Evolutionary conservation across 2,113 vertebrate species (phyloP).

Genomic region (Tupaia tana): DNA sequence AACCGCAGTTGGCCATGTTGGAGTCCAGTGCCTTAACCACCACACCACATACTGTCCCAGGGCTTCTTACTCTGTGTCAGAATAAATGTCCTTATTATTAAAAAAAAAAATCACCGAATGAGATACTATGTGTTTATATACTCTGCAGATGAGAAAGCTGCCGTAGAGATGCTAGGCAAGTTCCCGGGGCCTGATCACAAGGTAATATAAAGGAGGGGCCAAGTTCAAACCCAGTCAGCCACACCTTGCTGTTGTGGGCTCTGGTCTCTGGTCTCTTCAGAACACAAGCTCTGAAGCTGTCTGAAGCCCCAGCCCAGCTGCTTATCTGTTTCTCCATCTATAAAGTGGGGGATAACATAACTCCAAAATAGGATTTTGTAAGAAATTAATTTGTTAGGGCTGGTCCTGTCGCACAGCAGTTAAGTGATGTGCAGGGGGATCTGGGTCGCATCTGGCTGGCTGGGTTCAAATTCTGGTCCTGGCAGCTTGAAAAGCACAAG

Average conservation of each 20-base stretch:
- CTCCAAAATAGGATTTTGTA: background rate
- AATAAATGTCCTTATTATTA: background rate
- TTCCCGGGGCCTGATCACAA: background rate
- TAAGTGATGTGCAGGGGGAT: no score
- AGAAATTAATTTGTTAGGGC: background rate
- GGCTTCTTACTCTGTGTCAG: background rate
- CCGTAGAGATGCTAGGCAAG: background rate
- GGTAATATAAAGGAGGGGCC: background rate
- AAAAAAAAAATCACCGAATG: background rate
- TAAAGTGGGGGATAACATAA: background rate
- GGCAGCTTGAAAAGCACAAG: no score
- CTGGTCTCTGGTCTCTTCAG: no score
- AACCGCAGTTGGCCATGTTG: no score
- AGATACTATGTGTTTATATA: background rate
- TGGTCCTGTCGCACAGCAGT: no score
- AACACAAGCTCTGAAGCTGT: background rate
- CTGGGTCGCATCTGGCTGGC: no score
- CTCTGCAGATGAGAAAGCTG: background rate
- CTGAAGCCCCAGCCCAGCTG: background rate
- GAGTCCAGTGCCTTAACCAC: no score
- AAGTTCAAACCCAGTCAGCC: no score
- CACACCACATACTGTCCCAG: background rate
- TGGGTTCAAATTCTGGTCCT: no score
- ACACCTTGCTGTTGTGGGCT: fast-evolving
- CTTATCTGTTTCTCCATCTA: background rate